Base-by-base conservation (phyloP, 2,113 vertebrate genomes). In the Clupea harengus region DNA sequence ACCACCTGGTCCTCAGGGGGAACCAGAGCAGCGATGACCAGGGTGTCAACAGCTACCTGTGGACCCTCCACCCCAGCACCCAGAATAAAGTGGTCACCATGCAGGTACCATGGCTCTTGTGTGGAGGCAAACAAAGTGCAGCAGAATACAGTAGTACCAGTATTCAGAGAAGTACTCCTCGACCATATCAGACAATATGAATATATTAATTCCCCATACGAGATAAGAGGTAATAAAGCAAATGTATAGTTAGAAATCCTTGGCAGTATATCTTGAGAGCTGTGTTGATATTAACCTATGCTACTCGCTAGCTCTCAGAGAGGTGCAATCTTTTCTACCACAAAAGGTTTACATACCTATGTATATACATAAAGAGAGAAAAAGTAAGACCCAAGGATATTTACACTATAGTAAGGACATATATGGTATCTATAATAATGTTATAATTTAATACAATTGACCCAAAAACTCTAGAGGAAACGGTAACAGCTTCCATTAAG, bases 1-100 rank as follows among this genome's bases (percentile, higher is more conserved):
- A 94, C 88, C 90, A 84, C 80, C 91, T 96, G 87, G 95, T 89
- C 0, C 83, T 96, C 86, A 95, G 95, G 84, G 95, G 95, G 88
- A 97, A 95, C 84, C 93, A 93, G 89, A 96, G 96, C 92, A 95
- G 89, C 0, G 95, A 96, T 72, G 96, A 96, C 87, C 92, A 95
- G 49, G 90, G 90, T 57, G 96, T 96, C 85, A 89, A 93, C 39
- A 90, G 92, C 85, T 96, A 94, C 39, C 90, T 95, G 82, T 97
- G 96, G 96, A 94, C 92, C 0, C 91, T 95, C 83, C 94, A 92
- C 32, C 93, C 95, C 15, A 93, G 90, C 88, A 96, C 94, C 90
- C 91, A 93, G 87, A 88, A 88, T 87, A 95, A 93, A 86, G 92
- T 93, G 85, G 91, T 95, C 85, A 90, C 91, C 32, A 94, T 96